Base-by-base conservation (phyloP, 2,113 vertebrate species). In the Dascyllus trimaculatus region DNA sequence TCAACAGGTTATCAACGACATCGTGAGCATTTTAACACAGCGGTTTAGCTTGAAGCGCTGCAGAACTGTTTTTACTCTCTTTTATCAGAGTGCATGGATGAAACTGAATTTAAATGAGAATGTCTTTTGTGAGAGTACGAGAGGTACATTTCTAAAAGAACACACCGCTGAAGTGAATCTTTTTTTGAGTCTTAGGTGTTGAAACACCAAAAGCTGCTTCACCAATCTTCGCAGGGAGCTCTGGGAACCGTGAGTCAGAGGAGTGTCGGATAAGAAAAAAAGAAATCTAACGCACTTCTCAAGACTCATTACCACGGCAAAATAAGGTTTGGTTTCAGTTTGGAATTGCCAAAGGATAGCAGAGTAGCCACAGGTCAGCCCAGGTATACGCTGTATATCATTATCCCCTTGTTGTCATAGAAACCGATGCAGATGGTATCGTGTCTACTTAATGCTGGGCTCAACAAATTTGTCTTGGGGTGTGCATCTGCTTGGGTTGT, bases 321-420 rank as follows among this genome's bases (percentile, higher is more conserved):
- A 68, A 46, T 29, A 6, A 54, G 6, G 13, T 46, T 56, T 60
- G 58, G 61, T 58, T 78, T 46, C 40, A 38, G 22, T 29, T 11
- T 19, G 40, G 57, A 54, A 67, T 70, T 40, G 38, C n/a, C 21
- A 17, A 29, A 45, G 21, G 18, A 53, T 15, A 62, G 17, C 8
- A 52, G 4, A 21, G 5, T 38, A 22, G 45, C 5, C 13, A n/a
- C 4, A 17, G 43, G 45, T 73, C 59, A 17, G 18, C 18, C 43
- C 54, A 53, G 35, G 40, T 43, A 40, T 45, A n/a, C 22, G 25
- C 53, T 60, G 61, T 81, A 49, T 26, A 25, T 48, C 29, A 82
- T 76, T 71, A 76, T 35, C 57, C 19, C 19, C 22, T 48, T 19
- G 86, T 90, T 80, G 86, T 71, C 86, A 90, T 88, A 68, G 89